Base-by-base conservation (phyloP, 2,888 invertebrate genomes). In the Lithodes maja region DNA sequence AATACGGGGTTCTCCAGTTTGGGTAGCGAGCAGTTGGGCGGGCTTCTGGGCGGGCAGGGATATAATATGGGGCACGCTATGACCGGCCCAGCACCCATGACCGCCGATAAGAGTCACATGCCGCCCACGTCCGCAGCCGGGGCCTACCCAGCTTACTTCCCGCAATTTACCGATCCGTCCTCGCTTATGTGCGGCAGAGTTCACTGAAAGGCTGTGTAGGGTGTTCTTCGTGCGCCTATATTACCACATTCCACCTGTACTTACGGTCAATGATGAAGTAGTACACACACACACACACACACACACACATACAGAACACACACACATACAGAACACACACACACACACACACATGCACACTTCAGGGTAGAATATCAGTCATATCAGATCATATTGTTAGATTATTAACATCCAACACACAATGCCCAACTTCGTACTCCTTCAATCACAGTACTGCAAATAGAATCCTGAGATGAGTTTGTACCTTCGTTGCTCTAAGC, bases 101-200 rank as follows among this genome's bases (percentile, higher is more conserved):
- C 85, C 84, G 49, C 80, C 1, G 88, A 88, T 17, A 88, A 88
- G 84, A 33, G 74, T 81, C 89, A 89, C 77, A 61, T 61, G 17
- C 68, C 77, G 33, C 85, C 85, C 69, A 61, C 89, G 49, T 5
- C 71, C 15, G 17, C 71, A 1, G 71, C 71, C 15, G 71, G 15
- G n/a, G 71, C 71, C 12, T 90, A 90, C 55, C 91, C 90, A 1
- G 83, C 91, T 9, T 91, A 91, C 82, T 91, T 91, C 90, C 87
- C 90, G 1, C 91, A 91, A 82, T 91, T 91, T 55, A 77, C 91
- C n/a, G 91, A 91, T 69, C 91, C 91, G 12, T 91, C 91, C 50
- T 54, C 61, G 33, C 74, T 91, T 5, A 91, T 91, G 91, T 91
- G 91, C 71, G 91, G 91, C 33, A 85, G 91, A 3, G 91, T 91